These are phyloP conservation scores for Hippotragus niger DNA, from an alignment of 2,113 vertebrate genomes.

Conservation along the genomic window DNA sequence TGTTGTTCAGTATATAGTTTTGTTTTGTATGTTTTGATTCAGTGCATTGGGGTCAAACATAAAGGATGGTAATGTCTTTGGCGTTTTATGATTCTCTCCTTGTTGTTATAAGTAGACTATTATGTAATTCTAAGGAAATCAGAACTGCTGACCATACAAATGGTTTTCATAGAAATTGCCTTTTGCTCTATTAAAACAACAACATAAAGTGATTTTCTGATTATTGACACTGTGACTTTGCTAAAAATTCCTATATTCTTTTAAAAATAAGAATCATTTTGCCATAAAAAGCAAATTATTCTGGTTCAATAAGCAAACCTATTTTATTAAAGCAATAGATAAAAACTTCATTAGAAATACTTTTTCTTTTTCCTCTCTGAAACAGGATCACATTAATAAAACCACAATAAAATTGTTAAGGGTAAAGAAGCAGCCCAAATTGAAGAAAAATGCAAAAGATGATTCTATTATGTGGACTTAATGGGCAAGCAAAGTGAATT, in stretches of 20 bases:
- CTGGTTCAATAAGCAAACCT: neutral
- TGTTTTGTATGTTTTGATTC: constrained; percentile 24
- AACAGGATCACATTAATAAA: neutral
- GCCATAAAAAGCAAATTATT: constrained; percentile 2
- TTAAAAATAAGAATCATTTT: constrained; percentile 4
- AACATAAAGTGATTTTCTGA: constrained; percentile 10
- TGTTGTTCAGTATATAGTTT: neutral
- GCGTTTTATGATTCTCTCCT: neutral
- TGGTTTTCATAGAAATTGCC: neutral
- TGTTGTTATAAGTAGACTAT: neutral
- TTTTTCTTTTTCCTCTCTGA: neutral
- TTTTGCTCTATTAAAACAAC: constrained; percentile 7
- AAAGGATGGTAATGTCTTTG: neutral
- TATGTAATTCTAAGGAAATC: neutral
- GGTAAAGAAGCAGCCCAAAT: neutral
- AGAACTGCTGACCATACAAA: neutral
- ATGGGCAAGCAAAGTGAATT: neutral
- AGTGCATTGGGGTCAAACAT: neutral
- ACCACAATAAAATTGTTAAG: neutral
- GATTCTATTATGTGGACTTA: neutral
- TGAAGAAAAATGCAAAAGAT: neutral
- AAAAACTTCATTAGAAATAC: neutral
- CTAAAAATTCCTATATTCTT: neutral
- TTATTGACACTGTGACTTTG: neutral
- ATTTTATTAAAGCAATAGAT: neutral